phyloP scores from a whole-genome alignment of 1,140 invertebrate genomes.

The Polypedilum pembai region DNA sequence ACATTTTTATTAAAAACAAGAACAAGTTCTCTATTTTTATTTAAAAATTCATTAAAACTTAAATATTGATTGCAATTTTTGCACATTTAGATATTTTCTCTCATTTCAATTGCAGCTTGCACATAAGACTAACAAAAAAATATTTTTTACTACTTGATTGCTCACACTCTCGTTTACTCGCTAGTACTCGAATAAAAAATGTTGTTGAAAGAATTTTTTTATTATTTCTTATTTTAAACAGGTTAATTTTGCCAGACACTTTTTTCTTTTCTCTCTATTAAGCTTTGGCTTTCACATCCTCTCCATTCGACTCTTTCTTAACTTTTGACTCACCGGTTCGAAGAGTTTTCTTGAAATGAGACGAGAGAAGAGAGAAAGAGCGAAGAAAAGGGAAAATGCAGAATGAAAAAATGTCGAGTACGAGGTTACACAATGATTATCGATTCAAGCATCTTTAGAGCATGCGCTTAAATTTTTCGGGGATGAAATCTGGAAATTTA shows the following conservation, averaged over 20 bases:
- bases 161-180: background rate
- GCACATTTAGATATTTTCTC: no score
- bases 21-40: no score
- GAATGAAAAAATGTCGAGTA: constrained; percentile 23
- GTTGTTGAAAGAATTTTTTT: background rate
- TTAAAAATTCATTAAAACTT: no score
- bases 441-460: constrained; percentile 19
- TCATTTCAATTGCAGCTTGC: no score
- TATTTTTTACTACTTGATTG: background rate
- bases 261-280: background rate
- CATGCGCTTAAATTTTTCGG: constrained; percentile 21
- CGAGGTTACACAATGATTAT: constrained; percentile 25
- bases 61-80: no score
- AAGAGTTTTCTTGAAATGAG: constrained; percentile 1
- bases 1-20: background rate
- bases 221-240: background rate
- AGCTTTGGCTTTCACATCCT: background rate
- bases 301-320: background rate
- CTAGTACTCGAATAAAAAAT: background rate
- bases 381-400: background rate
- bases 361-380: background rate
- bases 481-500: background rate
- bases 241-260: background rate
- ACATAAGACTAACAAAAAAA: no score
- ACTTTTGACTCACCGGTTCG: constrained; percentile 25